Percentiles rank a stretch among this genome's conserved stretches.
Conservation (phyloP, 1,140 invertebrate species). For the Atta texana region DNA sequence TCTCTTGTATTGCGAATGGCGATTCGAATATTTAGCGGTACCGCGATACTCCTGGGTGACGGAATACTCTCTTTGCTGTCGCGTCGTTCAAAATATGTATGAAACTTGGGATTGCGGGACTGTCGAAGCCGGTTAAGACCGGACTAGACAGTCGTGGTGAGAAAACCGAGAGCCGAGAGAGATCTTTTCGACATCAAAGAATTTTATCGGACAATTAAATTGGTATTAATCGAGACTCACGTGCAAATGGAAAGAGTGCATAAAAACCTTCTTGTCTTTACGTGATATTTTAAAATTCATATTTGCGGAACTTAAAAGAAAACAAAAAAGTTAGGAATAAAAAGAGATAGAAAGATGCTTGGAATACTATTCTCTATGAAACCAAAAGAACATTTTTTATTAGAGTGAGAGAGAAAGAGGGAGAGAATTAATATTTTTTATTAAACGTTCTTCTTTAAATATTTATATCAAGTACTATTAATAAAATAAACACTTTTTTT, state of each 20-base stretch:
- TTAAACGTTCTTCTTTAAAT: neutral
- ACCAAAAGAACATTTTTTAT: neutral
- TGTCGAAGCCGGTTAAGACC: neutral
- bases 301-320: neutral
- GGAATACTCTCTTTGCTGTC: slow-evolving; percentile 32
- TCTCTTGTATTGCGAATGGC: slow-evolving; percentile 79
- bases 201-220: slow-evolving; percentile 58
- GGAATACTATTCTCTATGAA: slow-evolving; percentile 1
- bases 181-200: neutral
- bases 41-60: slow-evolving; percentile 51
- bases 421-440: neutral
- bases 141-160: neutral
- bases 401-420: too few relatives aligned
- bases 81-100: slow-evolving; percentile 48
- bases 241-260: neutral
- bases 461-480: neutral
- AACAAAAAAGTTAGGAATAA: neutral
- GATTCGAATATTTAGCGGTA: slow-evolving; percentile 78
- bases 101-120: neutral
- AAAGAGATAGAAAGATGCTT: neutral
- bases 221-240: slow-evolving; percentile 56
- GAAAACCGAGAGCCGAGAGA: neutral
- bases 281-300: slow-evolving; percentile 31
- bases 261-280: neutral
- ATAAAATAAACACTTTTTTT: neutral